Base-by-base conservation (phyloP, 1,140 invertebrate species). In the Wasmannia auropunctata region DNA sequence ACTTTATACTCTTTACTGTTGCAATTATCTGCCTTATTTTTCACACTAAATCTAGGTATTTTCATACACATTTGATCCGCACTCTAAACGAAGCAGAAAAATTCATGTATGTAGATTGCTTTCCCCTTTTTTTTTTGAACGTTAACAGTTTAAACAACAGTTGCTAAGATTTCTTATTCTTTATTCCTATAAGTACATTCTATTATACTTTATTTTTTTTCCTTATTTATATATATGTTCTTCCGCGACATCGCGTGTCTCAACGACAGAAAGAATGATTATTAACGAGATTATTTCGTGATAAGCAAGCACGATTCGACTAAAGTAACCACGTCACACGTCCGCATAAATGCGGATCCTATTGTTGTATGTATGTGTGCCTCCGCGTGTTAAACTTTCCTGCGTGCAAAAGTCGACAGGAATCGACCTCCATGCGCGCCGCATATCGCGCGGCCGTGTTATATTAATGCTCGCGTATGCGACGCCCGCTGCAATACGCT, bases 351-450 rank as follows among this genome's bases (percentile, higher is more conserved):
- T 75, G 63, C 62, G 28, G 60, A 25, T 51, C 28, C 34, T n/a
- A n/a, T n/a, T n/a, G n/a, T 16, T 49, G 28, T n/a, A 8, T 58
- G 22, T 80, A 25, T 60, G 22, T 80, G 43, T 75, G n/a, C 16
- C 62, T 40, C 28, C 70, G 87, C 86, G 86, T 87, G 87, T 89
- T 87, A 91, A 90, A 87, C 83, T 88, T 86, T 91, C 72, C 88
- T 86, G 76, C 85, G 86, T 72, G 90, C 88, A 89, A 90, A 89
- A 90, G 86, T 91, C 91, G 86, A 87, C 91, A 85, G 79, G 90
- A 91, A 91, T 91, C 91, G 90, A 86, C 79, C 77, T 91, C 88
- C 84, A 87, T 91, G 91, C 87, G 90, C 91, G 60, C 72, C 62
- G 69, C 86, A 85, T 90, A 79, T 67, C 76, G 76, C 86, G 58